Evolutionary conservation across 2,888 invertebrate species (phyloP).

Genomic region (Microplitis manilae): DNA sequence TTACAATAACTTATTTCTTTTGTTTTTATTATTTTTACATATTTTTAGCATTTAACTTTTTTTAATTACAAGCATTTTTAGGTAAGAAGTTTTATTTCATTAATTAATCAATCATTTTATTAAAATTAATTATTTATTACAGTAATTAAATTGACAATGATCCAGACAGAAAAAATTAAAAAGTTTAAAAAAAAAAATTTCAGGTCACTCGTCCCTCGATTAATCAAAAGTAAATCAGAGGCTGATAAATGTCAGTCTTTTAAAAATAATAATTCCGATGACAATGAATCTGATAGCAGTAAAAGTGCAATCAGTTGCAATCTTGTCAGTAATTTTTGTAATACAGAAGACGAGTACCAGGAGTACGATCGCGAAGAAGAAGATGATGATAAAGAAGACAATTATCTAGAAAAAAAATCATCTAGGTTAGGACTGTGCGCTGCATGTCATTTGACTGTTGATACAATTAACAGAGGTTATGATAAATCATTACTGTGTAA

Average conservation of each 20-base stretch:
- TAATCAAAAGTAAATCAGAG: constrained; percentile 35
- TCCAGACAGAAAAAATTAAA: too few relatives aligned
- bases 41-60: background rate
- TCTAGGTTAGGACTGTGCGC: background rate
- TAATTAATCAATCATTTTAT: too few relatives aligned
- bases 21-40: background rate
- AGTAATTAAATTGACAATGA: too few relatives aligned
- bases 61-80: background rate
- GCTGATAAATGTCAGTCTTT: too few relatives aligned
- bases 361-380: background rate
- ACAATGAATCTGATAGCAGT: background rate
- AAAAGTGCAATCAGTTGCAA: background rate
- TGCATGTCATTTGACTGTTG: background rate
- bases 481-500: background rate
- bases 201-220: constrained; percentile 8
- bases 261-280: too few relatives aligned
- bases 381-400: background rate
- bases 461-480: background rate
- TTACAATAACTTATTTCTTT: background rate
- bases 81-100: too few relatives aligned
- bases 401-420: background rate
- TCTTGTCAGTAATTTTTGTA: background rate
- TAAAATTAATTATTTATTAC: too few relatives aligned
- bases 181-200: too few relatives aligned
- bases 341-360: background rate